Evolutionary conservation across 2,888 invertebrate genomes (phyloP).

Genomic region (Halictus quadricinctus): DNA sequence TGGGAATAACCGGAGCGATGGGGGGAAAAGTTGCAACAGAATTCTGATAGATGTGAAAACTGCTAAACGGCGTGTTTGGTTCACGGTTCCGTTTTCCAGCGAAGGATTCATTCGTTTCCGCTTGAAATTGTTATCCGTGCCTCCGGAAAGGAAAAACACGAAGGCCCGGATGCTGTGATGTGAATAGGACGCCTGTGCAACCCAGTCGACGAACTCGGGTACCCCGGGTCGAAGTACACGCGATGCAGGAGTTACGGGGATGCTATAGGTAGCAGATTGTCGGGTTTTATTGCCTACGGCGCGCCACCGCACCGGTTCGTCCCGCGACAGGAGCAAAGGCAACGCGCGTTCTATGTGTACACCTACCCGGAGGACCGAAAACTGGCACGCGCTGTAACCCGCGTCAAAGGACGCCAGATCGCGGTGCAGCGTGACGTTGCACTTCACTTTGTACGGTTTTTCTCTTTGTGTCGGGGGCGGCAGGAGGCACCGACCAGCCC

Average conservation of each 20-base stretch:
- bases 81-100: not conserved
- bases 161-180: not conserved
- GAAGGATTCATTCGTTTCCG: not conserved
- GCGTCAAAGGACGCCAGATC: slow-evolving; percentile 1
- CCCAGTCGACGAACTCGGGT: not conserved
- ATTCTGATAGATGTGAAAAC: not conserved
- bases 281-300: slow-evolving; percentile 7
- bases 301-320: not conserved
- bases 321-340: slow-evolving; percentile 4
- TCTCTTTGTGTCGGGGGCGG: not conserved
- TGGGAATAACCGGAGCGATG: not conserved
- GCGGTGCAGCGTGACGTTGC: not conserved
- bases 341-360: not conserved
- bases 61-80: too few relatives aligned
- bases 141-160: not conserved
- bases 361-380: not conserved
- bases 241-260: not conserved
- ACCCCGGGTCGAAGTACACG: not conserved
- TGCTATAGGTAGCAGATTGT: not conserved
- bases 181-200: not conserved
- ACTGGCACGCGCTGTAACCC: slow-evolving; percentile 12
- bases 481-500: not conserved
- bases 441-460: slow-evolving; percentile 1
- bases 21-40: not conserved
- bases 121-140: not conserved